phyloP scores from a whole-genome alignment of 1,140 invertebrate genomes.

The Palaemon carinicauda region DNA sequence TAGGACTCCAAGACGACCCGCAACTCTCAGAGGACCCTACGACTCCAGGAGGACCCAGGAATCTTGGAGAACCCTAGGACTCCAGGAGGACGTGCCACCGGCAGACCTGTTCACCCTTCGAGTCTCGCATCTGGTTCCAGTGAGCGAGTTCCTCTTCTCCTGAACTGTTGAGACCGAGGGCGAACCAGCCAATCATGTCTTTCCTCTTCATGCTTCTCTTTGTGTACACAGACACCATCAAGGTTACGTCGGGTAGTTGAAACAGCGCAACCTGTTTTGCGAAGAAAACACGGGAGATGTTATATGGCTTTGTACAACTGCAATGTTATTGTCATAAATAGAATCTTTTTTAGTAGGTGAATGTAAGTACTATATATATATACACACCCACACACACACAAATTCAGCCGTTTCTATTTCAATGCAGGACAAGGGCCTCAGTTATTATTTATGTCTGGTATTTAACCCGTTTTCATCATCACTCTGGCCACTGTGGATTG shows the following conservation, averaged over 20 bases:
- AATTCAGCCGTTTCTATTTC: too few relatives aligned
- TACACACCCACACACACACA: neutral
- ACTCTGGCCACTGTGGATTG: too few relatives aligned
- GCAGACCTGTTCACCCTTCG: constrained; percentile 75
- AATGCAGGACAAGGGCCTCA: too few relatives aligned
- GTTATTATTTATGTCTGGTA: too few relatives aligned
- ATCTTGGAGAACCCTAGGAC: neutral
- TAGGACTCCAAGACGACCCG: constrained; percentile 72
- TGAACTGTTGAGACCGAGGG: constrained; percentile 87
- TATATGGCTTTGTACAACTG: neutral
- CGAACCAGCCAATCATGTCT: constrained; percentile 96
- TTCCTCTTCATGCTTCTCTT: constrained; percentile 91
- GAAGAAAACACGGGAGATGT: neutral
- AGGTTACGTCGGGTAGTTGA: constrained; percentile 92
- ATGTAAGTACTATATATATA: neutral
- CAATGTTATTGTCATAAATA: neutral
- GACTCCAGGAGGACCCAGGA: constrained; percentile 66
- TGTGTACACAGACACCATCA: constrained; percentile 93
- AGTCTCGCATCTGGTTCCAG: constrained; percentile 89
- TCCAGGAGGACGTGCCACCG: constrained; percentile 79
- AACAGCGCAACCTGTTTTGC: constrained; percentile 83
- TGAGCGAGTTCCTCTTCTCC: constrained; percentile 91
- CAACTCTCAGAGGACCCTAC: constrained; percentile 66
- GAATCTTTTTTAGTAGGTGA: neutral
- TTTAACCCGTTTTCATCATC: too few relatives aligned